phyloP scores from a whole-genome alignment of 2,113 vertebrate genomes.

The Hypocryptadius cinnamomeus region DNA sequence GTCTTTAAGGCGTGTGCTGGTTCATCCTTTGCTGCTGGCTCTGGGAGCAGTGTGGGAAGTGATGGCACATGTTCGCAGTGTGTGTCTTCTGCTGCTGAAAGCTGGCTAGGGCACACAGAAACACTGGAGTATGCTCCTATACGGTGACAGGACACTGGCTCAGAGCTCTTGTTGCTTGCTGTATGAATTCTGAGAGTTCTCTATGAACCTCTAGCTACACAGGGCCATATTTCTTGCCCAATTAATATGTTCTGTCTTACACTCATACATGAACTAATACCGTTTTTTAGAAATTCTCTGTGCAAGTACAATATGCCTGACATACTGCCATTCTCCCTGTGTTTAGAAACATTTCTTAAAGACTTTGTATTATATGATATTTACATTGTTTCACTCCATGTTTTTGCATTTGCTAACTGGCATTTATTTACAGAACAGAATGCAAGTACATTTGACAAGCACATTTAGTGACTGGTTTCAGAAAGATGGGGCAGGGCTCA shows the following conservation, averaged over 20 bases:
- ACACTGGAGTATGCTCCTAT: background rate
- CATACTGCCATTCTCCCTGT: background rate
- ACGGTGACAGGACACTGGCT: rapidly evolving
- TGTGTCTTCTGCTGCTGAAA: background rate
- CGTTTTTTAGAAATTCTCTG: background rate
- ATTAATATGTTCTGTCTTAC: background rate
- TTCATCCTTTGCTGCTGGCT: background rate
- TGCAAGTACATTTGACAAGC: background rate
- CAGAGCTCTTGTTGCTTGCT: background rate
- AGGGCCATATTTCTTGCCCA: background rate
- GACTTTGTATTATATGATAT: background rate
- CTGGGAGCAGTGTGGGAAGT: background rate
- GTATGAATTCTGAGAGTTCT: background rate
- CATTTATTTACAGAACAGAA: background rate
- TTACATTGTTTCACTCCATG: background rate
- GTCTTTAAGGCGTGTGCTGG: background rate
- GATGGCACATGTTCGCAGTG: background rate
- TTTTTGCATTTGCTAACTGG: background rate
- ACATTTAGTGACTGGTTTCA: constrained; percentile 41
- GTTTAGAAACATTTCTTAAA: background rate
- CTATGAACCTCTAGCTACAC: background rate
- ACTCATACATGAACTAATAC: background rate
- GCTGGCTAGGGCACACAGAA: background rate
- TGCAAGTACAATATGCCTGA: background rate
- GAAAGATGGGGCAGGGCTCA: background rate